Conservation (phyloP, 2,113 vertebrate species). For the Brachionichthys hirsutus region DNA sequence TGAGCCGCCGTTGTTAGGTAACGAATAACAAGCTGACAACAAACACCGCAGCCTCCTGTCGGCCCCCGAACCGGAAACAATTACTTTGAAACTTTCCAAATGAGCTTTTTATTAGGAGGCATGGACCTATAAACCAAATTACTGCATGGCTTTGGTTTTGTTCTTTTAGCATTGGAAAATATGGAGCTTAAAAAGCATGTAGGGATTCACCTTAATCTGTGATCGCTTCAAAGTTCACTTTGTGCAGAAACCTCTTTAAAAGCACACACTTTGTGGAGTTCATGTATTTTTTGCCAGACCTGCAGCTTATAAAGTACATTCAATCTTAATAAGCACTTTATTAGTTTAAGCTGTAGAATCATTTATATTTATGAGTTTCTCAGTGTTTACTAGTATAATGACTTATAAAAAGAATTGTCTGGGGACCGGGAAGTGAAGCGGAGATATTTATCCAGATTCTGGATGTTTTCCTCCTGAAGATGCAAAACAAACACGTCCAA, state of each 20-base stretch:
- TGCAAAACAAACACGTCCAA: constrained; percentile 59
- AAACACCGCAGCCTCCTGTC: constrained; percentile 43
- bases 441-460: constrained; percentile 41
- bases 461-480: constrained; percentile 60
- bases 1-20: constrained; percentile 66
- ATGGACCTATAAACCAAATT: constrained; percentile 57
- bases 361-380: constrained; percentile 56
- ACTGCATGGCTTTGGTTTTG: constrained; percentile 55
- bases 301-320: constrained; percentile 31
- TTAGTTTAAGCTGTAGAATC: constrained; percentile 37
- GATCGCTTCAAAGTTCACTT: constrained; percentile 12
- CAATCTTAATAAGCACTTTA: constrained; percentile 54
- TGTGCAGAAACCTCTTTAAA: neutral
- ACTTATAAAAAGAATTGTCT: constrained; percentile 29
- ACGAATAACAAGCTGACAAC: constrained; percentile 63
- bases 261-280: constrained; percentile 17
- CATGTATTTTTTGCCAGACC: constrained; percentile 13
- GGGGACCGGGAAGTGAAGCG: constrained; percentile 36
- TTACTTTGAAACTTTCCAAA: constrained; percentile 72
- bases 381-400: constrained; percentile 62
- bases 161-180: constrained; percentile 53
- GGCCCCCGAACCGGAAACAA: constrained; percentile 59
- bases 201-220: constrained; percentile 29
- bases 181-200: constrained; percentile 1
- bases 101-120: constrained; percentile 64